Percentiles rank a stretch among this genome's conserved stretches.
Evolutionary conservation across 2,888 invertebrate genomes (phyloP).

Genomic region (Macrophya annulata): DNA sequence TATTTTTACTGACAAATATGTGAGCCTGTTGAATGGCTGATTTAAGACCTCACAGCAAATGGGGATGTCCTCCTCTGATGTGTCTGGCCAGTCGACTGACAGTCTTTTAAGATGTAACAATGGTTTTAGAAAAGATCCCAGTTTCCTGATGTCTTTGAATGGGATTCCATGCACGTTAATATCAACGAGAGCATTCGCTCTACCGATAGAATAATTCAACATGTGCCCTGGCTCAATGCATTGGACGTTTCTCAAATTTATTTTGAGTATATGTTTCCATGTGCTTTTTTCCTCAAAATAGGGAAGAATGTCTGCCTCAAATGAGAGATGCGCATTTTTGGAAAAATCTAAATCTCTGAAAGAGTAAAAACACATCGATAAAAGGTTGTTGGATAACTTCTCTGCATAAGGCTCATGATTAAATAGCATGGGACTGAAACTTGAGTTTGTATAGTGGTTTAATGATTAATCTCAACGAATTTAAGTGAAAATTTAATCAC

Average conservation of each 20-base stretch:
- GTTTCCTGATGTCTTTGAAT: neutral
- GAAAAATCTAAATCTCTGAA: slow-evolving; percentile 23
- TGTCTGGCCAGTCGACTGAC: neutral
- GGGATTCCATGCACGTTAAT: neutral
- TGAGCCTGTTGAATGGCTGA: neutral
- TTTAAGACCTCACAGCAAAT: neutral
- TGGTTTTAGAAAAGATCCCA: neutral
- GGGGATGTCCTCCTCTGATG: neutral
- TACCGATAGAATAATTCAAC: neutral
- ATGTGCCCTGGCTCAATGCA: neutral
- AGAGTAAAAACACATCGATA: neutral
- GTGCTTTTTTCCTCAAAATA: neutral
- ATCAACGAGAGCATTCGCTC: neutral
- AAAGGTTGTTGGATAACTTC: neutral
- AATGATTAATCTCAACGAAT: too few relatives aligned
- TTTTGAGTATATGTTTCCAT: neutral
- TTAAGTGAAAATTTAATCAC: too few relatives aligned
- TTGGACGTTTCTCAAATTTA: neutral
- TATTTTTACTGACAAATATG: neutral
- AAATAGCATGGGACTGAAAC: neutral
- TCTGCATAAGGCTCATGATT: too few relatives aligned
- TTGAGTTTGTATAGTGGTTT: too few relatives aligned
- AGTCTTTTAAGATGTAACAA: neutral
- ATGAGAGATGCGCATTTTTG: neutral
- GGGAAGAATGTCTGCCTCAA: neutral